phyloP scores from a whole-genome alignment of 37 sponge, comb jelly and placozoan genomes.

The Haliclona indistincta region DNA sequence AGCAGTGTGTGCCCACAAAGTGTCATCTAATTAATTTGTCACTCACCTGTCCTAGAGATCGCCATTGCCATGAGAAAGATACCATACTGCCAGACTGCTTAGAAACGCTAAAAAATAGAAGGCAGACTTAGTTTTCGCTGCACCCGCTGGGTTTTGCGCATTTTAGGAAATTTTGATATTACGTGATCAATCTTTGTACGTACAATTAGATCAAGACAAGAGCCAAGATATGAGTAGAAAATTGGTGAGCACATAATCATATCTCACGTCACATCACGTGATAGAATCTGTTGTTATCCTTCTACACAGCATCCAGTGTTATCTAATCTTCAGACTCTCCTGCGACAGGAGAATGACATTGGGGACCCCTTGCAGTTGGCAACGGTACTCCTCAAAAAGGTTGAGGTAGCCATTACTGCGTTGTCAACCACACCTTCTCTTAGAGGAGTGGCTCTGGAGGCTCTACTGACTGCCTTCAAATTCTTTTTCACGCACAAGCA shows the following conservation, averaged over 20 bases:
- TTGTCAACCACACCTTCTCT: constrained; percentile 37
- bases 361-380: neutral
- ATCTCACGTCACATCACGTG: neutral
- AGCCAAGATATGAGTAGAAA: constrained; percentile 12
- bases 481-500: constrained; percentile 11
- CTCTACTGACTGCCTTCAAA: constrained; percentile 20
- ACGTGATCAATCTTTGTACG: no score
- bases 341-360: constrained; percentile 14
- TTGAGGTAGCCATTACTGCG: constrained; percentile 4
- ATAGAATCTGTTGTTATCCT: neutral
- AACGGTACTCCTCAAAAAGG: constrained; percentile 20
- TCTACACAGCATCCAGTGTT: constrained; percentile 19
- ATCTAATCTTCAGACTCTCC: constrained; percentile 15
- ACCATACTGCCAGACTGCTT: no score
- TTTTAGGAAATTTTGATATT: no score
- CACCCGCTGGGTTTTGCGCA: no score
- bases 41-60: no score
- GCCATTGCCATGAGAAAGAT: no score
- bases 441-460: constrained; percentile 43
- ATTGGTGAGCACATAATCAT: neutral
- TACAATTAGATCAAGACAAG: no score
- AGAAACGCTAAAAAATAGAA: no score
- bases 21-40: no score
- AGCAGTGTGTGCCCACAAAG: no score
- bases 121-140: no score